A percentile compares a stretch with the other conserved stretches of the same genome.
These are phyloP conservation scores for Dryococelus australis DNA, from an alignment of 2,888 invertebrate genomes.

Conservation along the genomic window DNA sequence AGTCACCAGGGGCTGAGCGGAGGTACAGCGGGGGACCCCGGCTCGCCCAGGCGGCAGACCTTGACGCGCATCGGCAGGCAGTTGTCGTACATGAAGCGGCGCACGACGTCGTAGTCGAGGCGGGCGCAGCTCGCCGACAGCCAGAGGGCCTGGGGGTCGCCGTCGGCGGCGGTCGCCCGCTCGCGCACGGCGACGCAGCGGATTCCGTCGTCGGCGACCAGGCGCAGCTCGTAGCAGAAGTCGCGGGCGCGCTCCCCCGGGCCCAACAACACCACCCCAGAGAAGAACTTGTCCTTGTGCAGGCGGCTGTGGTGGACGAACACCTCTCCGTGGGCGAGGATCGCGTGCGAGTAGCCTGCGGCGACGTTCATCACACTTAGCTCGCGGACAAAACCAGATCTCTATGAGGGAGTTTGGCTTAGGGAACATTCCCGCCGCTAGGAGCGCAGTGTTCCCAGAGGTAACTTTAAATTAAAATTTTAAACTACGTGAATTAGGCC, in stretches of 20 bases:
- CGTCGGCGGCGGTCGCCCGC: background rate
- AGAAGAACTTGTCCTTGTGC: conserved; percentile 30
- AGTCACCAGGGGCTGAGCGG: background rate
- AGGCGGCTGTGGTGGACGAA: conserved; percentile 34
- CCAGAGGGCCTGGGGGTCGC: background rate
- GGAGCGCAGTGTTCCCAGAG: too few species aligned
- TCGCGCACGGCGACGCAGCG: conserved; percentile 26
- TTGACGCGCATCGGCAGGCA: conserved; percentile 30
- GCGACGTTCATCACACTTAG: background rate
- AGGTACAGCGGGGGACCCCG: background rate
- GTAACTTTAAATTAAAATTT: too few species aligned
- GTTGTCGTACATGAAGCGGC: conserved; percentile 34
- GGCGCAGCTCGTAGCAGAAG: conserved; percentile 31
- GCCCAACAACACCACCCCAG: conserved; percentile 32
- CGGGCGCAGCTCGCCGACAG: conserved; percentile 30
- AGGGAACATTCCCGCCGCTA: too few species aligned
- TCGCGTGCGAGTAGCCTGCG: conserved; percentile 21
- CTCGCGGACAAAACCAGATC: too few species aligned
- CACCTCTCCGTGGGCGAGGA: conserved; percentile 33
- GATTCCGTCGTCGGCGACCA: conserved; percentile 13
- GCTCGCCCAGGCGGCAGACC: background rate
- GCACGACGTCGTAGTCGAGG: conserved; percentile 33
- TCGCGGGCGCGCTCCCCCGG: conserved; percentile 26
- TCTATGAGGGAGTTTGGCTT: too few species aligned
- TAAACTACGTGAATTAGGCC: too few species aligned